Conservation (phyloP, 2,113 vertebrate species). For the Elephantulus edwardii region DNA sequence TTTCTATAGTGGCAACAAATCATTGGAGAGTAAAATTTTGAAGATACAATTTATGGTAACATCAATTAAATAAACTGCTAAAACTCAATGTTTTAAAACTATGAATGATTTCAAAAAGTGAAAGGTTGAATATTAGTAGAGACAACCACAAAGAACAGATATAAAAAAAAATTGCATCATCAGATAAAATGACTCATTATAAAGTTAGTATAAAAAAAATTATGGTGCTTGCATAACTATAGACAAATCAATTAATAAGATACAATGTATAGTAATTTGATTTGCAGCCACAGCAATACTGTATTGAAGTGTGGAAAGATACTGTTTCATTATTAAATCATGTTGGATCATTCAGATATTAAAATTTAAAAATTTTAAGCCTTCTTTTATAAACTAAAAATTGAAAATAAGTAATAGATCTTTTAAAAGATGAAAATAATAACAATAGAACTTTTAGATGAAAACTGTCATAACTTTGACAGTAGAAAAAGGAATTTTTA, state of each 20-base stretch:
- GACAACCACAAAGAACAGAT: neutral
- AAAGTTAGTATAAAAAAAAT: neutral
- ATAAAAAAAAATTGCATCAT: neutral
- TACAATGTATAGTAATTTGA: neutral
- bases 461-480: neutral
- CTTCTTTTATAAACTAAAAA: neutral
- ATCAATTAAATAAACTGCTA: neutral
- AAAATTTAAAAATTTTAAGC: neutral
- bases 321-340: neutral
- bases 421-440: neutral
- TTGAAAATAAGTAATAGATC: neutral
- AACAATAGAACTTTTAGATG: neutral
- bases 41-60: neutral
- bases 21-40: neutral
- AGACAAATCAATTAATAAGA: neutral
- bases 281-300: neutral
- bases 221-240: neutral
- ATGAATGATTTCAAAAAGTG: neutral
- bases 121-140: neutral
- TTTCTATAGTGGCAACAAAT: neutral
- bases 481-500: neutral
- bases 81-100: neutral
- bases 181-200: neutral
- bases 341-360: neutral
- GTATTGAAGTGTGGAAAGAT: neutral